Conservation (phyloP, 2,113 vertebrate genomes). For the Serinus canaria region DNA sequence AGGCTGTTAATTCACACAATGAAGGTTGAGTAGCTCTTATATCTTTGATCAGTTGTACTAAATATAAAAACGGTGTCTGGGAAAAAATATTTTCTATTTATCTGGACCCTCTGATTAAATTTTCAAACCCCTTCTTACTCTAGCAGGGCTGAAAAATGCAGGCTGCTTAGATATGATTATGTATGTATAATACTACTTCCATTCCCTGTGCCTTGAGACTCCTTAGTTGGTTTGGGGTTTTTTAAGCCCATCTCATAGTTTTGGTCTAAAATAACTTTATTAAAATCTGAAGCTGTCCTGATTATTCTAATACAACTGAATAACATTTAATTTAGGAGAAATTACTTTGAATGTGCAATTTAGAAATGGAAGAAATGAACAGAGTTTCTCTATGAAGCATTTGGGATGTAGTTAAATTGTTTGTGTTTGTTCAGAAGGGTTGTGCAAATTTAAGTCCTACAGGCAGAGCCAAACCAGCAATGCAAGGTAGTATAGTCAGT, state of each 20-base stretch:
- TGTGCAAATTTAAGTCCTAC: constrained; percentile 77
- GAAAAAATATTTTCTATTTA: neutral
- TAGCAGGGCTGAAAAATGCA: neutral
- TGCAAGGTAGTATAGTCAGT: constrained; percentile 69
- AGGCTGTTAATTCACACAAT: neutral
- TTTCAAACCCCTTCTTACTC: neutral
- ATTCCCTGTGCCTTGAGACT: neutral
- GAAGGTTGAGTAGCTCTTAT: neutral
- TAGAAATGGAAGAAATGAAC: constrained; percentile 70
- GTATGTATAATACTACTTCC: neutral
- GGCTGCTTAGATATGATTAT: neutral
- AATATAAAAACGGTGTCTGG: neutral
- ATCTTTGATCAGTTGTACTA: neutral
- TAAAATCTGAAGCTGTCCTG: constrained; percentile 67
- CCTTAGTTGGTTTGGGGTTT: neutral
- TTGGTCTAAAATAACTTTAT: constrained; percentile 64
- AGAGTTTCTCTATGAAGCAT: constrained; percentile 63
- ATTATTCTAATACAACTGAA: constrained; percentile 71
- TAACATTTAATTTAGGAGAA: constrained; percentile 74
- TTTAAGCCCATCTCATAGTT: neutral
- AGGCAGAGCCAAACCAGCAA: constrained; percentile 73
- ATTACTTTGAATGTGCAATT: constrained; percentile 60
- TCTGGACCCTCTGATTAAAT: neutral
- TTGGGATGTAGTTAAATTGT: constrained; percentile 73
- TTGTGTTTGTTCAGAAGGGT: constrained; percentile 69